Evolutionary conservation across 2,797 vertebrate species (phyloP).

Genomic region (Enteromius treurensis): DNA sequence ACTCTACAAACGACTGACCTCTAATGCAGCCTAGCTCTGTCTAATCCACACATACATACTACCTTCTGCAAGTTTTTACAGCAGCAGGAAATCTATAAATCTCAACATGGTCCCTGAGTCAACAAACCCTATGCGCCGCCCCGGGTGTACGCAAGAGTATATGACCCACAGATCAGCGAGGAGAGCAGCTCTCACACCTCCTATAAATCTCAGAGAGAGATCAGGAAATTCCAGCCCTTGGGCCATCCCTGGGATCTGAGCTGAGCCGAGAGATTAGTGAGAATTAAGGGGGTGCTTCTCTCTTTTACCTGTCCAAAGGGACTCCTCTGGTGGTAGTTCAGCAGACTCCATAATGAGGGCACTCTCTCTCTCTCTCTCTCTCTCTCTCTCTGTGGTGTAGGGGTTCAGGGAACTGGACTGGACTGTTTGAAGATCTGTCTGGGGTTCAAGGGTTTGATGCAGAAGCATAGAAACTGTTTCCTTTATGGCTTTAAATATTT

Average conservation of each 20-base stretch:
- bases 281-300: conserved; percentile 39
- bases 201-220: conserved; percentile 36
- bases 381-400: background rate
- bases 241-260: conserved; percentile 25
- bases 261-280: conserved; percentile 42
- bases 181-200: conserved; percentile 31
- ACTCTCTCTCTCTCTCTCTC: background rate
- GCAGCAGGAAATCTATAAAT: conserved; percentile 70
- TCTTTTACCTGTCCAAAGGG: conserved; percentile 27
- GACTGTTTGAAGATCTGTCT: conserved; percentile 8
- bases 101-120: conserved; percentile 63
- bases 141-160: conserved; percentile 26
- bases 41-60: conserved; percentile 34
- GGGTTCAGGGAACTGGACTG: background rate
- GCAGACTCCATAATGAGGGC: conserved; percentile 15
- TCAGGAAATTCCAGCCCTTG: conserved; percentile 55
- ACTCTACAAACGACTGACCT: conserved; percentile 39
- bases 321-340: conserved; percentile 14
- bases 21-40: conserved; percentile 44
- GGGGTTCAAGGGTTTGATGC: conserved; percentile 49
- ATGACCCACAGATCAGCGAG: conserved; percentile 21
- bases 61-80: conserved; percentile 53
- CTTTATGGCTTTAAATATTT: conserved; percentile 59
- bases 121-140: conserved; percentile 42
- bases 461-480: conserved; percentile 52